Percentiles rank a stretch among this genome's conserved stretches.
These are phyloP conservation scores for Enteromius anoplus DNA, from an alignment of 2,797 vertebrate genomes.

Conservation along the genomic window DNA sequence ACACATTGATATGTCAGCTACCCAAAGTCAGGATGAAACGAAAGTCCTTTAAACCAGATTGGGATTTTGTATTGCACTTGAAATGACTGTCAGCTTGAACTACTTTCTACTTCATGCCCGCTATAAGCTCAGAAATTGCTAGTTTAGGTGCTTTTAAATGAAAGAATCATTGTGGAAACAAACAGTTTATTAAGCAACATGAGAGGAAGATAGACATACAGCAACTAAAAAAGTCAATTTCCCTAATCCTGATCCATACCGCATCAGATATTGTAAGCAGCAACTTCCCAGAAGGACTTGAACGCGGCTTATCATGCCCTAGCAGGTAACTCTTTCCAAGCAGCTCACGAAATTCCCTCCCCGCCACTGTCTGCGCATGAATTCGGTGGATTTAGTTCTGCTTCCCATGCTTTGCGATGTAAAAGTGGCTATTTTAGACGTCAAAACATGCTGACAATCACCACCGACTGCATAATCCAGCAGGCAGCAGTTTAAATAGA, in stretches of 20 bases:
- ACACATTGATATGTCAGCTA: no score
- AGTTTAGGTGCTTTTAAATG: neutral
- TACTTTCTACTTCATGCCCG: neutral
- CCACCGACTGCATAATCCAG: neutral
- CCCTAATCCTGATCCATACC: neutral
- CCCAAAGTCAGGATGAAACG: no score
- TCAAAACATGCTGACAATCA: neutral
- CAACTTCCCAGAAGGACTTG: neutral
- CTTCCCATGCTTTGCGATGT: neutral
- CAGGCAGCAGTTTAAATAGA: neutral
- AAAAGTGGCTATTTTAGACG: neutral
- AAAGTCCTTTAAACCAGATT: no score
- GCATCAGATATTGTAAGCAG: neutral
- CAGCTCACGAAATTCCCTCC: neutral
- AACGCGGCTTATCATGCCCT: neutral
- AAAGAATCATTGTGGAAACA: neutral
- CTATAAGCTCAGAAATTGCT: neutral
- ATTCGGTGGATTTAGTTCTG: neutral
- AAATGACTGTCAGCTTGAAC: neutral
- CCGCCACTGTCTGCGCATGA: neutral
- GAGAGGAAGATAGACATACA: neutral
- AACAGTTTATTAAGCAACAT: neutral
- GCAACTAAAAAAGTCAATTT: neutral
- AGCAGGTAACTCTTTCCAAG: neutral
- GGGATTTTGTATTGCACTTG: neutral